Evolutionary conservation across 23 tunicate species (phyloP).

Genomic region (Ciona savignyi): DNA sequence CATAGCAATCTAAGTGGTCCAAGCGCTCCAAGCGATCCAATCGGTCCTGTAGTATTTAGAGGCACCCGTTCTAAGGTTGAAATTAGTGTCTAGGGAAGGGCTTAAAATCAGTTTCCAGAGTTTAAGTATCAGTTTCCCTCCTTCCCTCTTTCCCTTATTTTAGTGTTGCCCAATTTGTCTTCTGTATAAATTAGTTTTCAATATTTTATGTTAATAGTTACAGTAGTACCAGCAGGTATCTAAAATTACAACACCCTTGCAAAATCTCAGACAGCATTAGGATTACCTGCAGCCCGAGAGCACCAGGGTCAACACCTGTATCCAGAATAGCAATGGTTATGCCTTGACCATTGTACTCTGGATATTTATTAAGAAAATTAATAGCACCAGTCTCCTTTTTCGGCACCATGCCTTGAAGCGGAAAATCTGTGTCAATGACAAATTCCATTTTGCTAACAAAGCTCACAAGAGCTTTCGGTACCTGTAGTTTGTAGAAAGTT

Average conservation of each 20-base stretch:
- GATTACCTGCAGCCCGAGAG: slow-evolving; percentile 71
- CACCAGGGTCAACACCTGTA: slow-evolving; percentile 98
- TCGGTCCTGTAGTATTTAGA: too few species aligned
- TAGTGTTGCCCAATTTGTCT: too few species aligned
- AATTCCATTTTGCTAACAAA: not conserved
- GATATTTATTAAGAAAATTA: slow-evolving; percentile 64
- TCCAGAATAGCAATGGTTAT: slow-evolving; percentile 94
- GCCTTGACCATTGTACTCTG: slow-evolving; percentile 86
- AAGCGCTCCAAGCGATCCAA: too few species aligned
- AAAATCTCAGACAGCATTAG: not conserved
- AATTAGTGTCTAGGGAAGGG: too few species aligned
- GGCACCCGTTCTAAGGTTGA: too few species aligned
- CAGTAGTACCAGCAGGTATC: not conserved
- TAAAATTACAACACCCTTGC: not conserved
- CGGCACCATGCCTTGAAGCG: slow-evolving; percentile 74
- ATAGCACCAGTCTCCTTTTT: slow-evolving; percentile 87
- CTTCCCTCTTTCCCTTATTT: too few species aligned
- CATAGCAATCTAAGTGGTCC: too few species aligned
- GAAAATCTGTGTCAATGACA: slow-evolving; percentile 60
- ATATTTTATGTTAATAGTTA: not conserved
- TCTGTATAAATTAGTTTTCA: too few species aligned
- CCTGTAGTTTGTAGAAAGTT: too few species aligned
- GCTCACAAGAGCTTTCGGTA: not conserved
- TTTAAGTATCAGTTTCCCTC: too few species aligned
- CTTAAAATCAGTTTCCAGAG: too few species aligned